A percentile compares a stretch with the other conserved stretches of the same genome.
phyloP scores from a whole-genome alignment of 2,797 vertebrate genomes.

The Netta rufina region DNA sequence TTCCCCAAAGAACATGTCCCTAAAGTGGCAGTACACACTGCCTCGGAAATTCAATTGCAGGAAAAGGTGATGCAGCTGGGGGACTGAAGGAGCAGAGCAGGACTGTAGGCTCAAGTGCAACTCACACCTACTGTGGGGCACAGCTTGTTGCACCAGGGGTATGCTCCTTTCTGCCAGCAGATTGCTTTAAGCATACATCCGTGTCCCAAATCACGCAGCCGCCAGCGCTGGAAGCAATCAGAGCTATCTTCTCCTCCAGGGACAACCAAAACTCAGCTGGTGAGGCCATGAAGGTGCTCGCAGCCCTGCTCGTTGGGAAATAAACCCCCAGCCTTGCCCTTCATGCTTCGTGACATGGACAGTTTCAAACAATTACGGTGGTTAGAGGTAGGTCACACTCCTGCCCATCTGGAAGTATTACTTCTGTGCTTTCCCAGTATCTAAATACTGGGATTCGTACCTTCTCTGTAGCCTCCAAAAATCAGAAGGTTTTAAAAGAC shows the following conservation, averaged over 20 bases:
- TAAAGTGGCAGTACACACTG: neutral
- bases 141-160: neutral
- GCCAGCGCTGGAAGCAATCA: neutral
- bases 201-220: neutral
- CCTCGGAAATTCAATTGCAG: neutral
- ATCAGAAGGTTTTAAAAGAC: neutral
- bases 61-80: neutral
- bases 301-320: neutral
- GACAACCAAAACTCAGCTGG: neutral
- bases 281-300: neutral
- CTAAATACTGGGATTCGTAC: neutral
- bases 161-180: neutral
- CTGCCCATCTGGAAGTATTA: neutral
- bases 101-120: neutral
- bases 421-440: neutral
- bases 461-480: neutral
- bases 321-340: neutral
- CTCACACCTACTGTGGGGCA: neutral
- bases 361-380: rapidly evolving
- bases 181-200: neutral
- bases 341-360: neutral
- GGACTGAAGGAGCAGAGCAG: neutral
- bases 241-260: neutral
- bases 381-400: neutral
- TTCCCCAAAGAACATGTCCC: neutral